phyloP scores from a whole-genome alignment of 2,113 vertebrate species.

The Trogon surrucura region DNA sequence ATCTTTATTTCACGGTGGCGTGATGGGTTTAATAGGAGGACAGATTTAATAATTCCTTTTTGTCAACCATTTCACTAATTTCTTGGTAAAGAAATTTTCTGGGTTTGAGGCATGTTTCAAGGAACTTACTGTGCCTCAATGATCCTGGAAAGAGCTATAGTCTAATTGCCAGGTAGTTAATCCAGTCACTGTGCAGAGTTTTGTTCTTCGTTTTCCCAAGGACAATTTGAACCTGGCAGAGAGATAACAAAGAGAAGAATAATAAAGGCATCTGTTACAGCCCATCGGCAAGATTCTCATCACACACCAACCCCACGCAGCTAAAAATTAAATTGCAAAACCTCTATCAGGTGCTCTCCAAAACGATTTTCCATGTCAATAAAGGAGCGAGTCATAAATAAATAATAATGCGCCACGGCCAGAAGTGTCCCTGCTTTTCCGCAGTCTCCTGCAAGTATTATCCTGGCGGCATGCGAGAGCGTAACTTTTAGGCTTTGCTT shows the following conservation, averaged over 20 bases:
- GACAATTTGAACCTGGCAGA: background rate
- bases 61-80: background rate
- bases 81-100: background rate
- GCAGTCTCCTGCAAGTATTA: background rate
- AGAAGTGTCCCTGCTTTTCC: background rate
- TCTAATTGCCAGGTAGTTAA: constrained; percentile 13
- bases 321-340: background rate
- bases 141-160: background rate
- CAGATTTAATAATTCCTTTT: background rate
- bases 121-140: constrained; percentile 5
- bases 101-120: background rate
- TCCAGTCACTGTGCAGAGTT: constrained; percentile 14
- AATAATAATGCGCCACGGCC: fast-evolving
- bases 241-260: background rate
- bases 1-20: background rate
- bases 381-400: background rate
- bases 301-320: background rate
- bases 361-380: background rate
- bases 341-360: background rate
- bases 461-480: background rate
- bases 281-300: background rate
- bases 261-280: background rate
- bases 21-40: background rate
- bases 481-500: background rate
- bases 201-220: constrained; percentile 5